A percentile compares a stretch with the other conserved stretches of the same genome.
phyloP scores from a whole-genome alignment of 2,888 invertebrate genomes.

The Stenurella melanura region DNA sequence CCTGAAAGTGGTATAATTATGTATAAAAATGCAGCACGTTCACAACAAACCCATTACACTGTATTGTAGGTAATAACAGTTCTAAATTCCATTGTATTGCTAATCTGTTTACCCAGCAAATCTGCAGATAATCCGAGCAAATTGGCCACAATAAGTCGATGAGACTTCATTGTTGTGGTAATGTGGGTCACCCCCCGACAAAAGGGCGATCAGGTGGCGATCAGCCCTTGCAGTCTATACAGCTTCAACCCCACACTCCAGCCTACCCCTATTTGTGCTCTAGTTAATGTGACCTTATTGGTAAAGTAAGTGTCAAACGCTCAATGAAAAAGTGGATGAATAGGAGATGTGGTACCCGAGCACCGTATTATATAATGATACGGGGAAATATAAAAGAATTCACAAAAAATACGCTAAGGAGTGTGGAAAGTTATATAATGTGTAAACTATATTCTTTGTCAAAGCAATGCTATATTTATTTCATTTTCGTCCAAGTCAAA shows the following conservation, averaged over 20 bases:
- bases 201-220: slow-evolving; percentile 33
- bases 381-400: slow-evolving; percentile 7
- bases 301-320: slow-evolving; percentile 32
- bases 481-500: neutral
- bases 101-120: slow-evolving; percentile 9
- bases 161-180: slow-evolving; percentile 20
- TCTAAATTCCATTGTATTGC: neutral
- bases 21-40: neutral
- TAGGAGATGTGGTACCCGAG: slow-evolving; percentile 29
- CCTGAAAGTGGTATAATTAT: neutral
- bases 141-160: slow-evolving; percentile 13
- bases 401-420: slow-evolving; percentile 2
- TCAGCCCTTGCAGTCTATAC: slow-evolving; percentile 34
- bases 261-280: slow-evolving; percentile 27
- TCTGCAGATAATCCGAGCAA: slow-evolving; percentile 19
- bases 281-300: slow-evolving; percentile 34
- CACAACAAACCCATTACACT: neutral
- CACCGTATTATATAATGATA: slow-evolving; percentile 23
- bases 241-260: slow-evolving; percentile 23
- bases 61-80: neutral
- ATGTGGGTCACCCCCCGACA: slow-evolving; percentile 32
- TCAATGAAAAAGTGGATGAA: slow-evolving; percentile 23
- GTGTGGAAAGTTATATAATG: neutral
- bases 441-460: neutral
- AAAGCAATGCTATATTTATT: neutral